These are phyloP conservation scores for Euzetes globulus DNA, from an alignment of 2,888 invertebrate genomes.

Conservation along the genomic window DNA sequence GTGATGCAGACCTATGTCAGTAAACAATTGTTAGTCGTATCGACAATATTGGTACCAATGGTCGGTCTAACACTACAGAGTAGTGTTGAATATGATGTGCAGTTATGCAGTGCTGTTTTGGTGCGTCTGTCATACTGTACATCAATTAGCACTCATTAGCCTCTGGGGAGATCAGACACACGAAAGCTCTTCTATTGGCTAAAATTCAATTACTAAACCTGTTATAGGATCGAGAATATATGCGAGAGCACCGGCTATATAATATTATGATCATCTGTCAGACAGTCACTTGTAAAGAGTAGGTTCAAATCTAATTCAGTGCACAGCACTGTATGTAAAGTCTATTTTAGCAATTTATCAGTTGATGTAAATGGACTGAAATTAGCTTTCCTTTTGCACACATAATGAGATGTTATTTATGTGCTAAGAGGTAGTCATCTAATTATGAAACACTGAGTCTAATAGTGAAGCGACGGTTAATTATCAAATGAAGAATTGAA, in stretches of 20 bases:
- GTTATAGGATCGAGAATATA: slow-evolving; percentile 26
- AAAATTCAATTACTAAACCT: slow-evolving; percentile 25
- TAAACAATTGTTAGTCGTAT: slow-evolving; percentile 10
- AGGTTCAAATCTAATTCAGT: neutral
- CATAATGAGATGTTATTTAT: slow-evolving; percentile 31
- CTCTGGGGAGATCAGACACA: slow-evolving; percentile 27
- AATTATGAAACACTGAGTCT: slow-evolving; percentile 8
- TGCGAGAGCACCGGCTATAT: slow-evolving; percentile 12
- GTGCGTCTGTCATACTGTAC: slow-evolving; percentile 15
- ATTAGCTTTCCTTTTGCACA: slow-evolving; percentile 24
- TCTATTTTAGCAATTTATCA: slow-evolving; percentile 25
- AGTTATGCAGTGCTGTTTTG: no score
- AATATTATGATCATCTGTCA: slow-evolving; percentile 6
- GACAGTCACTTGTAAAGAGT: slow-evolving; percentile 21
- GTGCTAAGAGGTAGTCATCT: slow-evolving; percentile 26
- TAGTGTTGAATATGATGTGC: no score
- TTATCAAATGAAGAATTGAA: slow-evolving; percentile 25
- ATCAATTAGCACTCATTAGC: slow-evolving; percentile 27
- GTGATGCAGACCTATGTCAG: neutral
- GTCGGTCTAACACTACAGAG: neutral
- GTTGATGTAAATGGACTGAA: slow-evolving; percentile 25
- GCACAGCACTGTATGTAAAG: slow-evolving; percentile 13
- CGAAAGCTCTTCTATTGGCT: slow-evolving; percentile 26
- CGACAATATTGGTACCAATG: slow-evolving; percentile 3
- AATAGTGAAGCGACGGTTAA: neutral